Base-by-base conservation (phyloP, 2,888 invertebrate genomes). In the Pollenia griseotomentosa region DNA sequence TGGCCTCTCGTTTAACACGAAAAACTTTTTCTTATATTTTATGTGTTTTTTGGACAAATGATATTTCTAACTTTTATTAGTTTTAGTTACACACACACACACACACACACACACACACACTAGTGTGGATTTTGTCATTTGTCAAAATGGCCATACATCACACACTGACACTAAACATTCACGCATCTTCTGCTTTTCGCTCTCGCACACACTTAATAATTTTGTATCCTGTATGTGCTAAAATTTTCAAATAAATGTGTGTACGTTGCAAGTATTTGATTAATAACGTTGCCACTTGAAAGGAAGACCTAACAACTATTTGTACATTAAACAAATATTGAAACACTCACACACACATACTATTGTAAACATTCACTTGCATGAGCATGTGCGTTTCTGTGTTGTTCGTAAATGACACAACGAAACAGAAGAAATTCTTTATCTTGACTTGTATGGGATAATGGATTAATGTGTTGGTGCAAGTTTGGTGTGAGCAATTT, bases 261-360 rank as follows among this genome's bases (percentile, higher is more conserved):
- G 61, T 63, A 63, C 7, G n/a, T 42, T n/a, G 8, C 7, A 16
- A 16, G n/a, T 46, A 55, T 70, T 70, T 55, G 53, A 42, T 55
- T 53, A 70, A 70, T 70, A 55, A 70, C 53, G 40, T 70, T 70
- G 16, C 70, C 53, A 19, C 23, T 66, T 66, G 23, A 46, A 61
- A 66, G 12, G 66, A 10, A 48, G 14, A 55, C 19, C 55, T 19
- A 55, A 42, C 42, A n/a, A 16, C n/a, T 63, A 42, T 63, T 70
- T 70, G 42, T 42, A 42, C 42, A 5, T 63, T 10, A 16, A 42
- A 23, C 23, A 23, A 40, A 33, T 33, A 33, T 33, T 33, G 33
- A 33, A 33, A 33, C 33, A 33, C 33, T 2, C 6, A 33, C 5
- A 33, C 6, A 33, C 33, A 33, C 33, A 33, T 6, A 33, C 33